Conservation (phyloP, 2,797 vertebrate genomes). For the Schizopygopsis malacanthus region DNA sequence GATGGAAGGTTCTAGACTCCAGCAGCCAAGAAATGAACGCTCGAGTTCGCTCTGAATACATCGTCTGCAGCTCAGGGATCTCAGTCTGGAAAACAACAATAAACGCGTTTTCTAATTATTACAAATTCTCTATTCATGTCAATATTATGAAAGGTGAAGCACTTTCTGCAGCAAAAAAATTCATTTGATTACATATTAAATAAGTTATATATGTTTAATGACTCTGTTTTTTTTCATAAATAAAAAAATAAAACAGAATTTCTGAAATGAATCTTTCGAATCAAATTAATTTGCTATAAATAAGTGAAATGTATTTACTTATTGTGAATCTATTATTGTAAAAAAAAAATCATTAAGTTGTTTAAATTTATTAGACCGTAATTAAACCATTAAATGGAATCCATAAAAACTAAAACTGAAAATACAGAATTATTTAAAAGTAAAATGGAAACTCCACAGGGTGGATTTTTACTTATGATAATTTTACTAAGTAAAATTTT, state of each 20-base stretch:
- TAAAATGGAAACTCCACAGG: background rate
- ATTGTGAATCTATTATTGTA: too few species aligned
- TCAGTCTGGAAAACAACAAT: constrained; percentile 76
- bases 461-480: too few species aligned
- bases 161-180: background rate
- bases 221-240: too few species aligned
- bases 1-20: constrained; percentile 86
- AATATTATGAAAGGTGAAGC: background rate
- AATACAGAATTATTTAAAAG: background rate
- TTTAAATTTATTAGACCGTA: background rate
- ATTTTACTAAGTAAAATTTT: too few species aligned
- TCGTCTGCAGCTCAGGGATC: constrained; percentile 89
- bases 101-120: background rate
- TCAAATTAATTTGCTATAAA: too few species aligned
- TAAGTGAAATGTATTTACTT: too few species aligned
- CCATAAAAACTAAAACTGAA: background rate
- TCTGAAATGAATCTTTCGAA: background rate
- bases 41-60: constrained; percentile 85
- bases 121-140: background rate
- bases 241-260: background rate
- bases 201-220: too few species aligned
- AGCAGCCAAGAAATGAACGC: constrained; percentile 93
- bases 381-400: background rate
- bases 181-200: too few species aligned
- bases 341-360: too few species aligned